Percentiles rank a stretch among this genome's conserved stretches.
phyloP scores from a whole-genome alignment of 2,888 invertebrate species.

The Cosmia trapezina region DNA sequence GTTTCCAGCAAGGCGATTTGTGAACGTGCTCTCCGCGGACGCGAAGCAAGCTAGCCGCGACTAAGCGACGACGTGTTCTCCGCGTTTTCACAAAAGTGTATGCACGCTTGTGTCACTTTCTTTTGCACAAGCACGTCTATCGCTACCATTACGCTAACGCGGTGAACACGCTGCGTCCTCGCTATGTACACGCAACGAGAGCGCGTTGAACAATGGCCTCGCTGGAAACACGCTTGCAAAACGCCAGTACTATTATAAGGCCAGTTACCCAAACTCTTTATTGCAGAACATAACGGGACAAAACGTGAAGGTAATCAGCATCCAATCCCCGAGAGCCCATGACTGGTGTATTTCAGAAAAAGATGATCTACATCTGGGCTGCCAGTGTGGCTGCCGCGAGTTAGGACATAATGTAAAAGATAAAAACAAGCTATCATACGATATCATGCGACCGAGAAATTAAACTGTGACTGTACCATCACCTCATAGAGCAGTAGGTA shows the following conservation, averaged over 20 bases:
- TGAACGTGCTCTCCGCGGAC: not conserved
- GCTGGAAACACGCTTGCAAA: not conserved
- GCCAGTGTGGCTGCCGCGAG: slow-evolving; percentile 24
- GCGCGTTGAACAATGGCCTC: not conserved
- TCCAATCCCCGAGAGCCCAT: slow-evolving; percentile 61
- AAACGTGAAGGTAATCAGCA: slow-evolving; percentile 79
- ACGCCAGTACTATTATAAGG: not conserved
- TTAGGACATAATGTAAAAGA: rapidly evolving
- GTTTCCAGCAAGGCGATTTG: not conserved
- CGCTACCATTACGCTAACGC: not conserved
- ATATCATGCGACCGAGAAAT: slow-evolving; percentile 7
- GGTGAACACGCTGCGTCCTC: not conserved
- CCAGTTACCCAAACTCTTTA: not conserved
- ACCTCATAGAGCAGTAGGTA: not conserved
- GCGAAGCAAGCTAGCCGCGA: not conserved
- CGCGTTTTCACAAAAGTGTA: not conserved
- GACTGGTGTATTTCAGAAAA: slow-evolving; percentile 9
- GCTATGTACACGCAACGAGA: not conserved
- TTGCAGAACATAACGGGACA: slow-evolving; percentile 84
- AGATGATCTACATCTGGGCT: slow-evolving; percentile 19
- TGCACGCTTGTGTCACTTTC: not conserved
- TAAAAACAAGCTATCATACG: not conserved
- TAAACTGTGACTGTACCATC: not conserved
- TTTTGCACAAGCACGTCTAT: not conserved
- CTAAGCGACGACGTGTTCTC: not conserved